A percentile compares a stretch with the other conserved stretches of the same genome.
These are phyloP conservation scores for Ophion costatus DNA, from an alignment of 2,888 invertebrate species.

Conservation along the genomic window DNA sequence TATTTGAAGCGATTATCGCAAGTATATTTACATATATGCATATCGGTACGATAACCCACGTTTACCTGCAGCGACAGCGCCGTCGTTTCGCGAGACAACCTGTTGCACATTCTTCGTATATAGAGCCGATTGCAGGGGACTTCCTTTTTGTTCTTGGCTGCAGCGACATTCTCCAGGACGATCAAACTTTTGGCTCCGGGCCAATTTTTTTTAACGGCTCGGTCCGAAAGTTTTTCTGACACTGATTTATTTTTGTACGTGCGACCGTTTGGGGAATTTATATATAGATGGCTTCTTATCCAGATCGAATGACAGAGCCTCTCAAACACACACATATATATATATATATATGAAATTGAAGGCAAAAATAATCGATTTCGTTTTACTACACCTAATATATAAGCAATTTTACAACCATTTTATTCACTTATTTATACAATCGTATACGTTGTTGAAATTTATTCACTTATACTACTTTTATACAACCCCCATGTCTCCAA, in stretches of 20 bases:
- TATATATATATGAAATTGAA: too few species aligned
- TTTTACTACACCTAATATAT: too few species aligned
- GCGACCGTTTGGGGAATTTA: neutral
- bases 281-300: neutral
- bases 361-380: too few species aligned
- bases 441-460: too few species aligned
- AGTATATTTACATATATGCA: constrained; percentile 8
- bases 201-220: neutral
- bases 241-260: constrained; percentile 24
- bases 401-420: too few species aligned
- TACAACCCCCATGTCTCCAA: too few species aligned
- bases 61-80: constrained; percentile 50
- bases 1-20: constrained; percentile 64
- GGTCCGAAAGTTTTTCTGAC: neutral
- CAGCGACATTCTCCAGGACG: neutral
- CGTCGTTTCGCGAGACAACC: constrained; percentile 27
- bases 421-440: too few species aligned
- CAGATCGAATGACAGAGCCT: constrained; percentile 15
- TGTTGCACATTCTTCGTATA: constrained; percentile 18
- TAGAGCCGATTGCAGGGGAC: neutral
- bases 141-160: neutral
- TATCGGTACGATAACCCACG: constrained; percentile 45
- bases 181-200: neutral
- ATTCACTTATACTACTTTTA: too few species aligned
- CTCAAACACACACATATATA: neutral